These are phyloP conservation scores for Ptilonorhynchus violaceus DNA, from an alignment of 2,113 vertebrate species.

Conservation along the genomic window DNA sequence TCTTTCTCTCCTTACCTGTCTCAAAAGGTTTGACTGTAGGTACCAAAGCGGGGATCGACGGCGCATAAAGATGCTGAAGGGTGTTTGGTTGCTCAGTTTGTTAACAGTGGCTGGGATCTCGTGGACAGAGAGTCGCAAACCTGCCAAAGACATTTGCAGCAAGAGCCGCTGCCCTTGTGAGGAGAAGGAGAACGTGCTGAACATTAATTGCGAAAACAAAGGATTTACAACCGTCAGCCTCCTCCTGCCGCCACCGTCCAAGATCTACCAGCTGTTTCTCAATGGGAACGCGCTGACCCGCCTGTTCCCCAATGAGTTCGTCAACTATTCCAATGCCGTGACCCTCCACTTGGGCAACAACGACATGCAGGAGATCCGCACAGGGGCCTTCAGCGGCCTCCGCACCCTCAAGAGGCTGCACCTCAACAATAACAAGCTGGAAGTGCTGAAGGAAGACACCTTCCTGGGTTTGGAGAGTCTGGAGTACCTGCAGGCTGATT, in stretches of 20 bases:
- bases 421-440: slow-evolving; percentile 96
- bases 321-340: slow-evolving; percentile 92
- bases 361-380: slow-evolving; percentile 92
- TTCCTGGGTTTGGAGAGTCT: slow-evolving; percentile 93
- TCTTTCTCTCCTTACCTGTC: slow-evolving; percentile 50
- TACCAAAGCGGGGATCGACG: slow-evolving; percentile 67
- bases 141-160: slow-evolving; percentile 98
- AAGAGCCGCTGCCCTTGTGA: slow-evolving; percentile 93
- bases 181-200: slow-evolving; percentile 92
- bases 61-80: slow-evolving; percentile 93
- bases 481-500: slow-evolving; percentile 97
- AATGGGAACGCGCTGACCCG: slow-evolving; percentile 93
- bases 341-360: slow-evolving; percentile 97
- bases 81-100: slow-evolving; percentile 90
- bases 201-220: slow-evolving; percentile 98
- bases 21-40: slow-evolving; percentile 68
- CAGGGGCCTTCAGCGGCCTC: slow-evolving; percentile 89
- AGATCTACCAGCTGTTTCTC: slow-evolving; percentile 94
- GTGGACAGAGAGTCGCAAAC: slow-evolving; percentile 90
- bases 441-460: slow-evolving; percentile 91
- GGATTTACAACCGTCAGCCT: slow-evolving; percentile 91
- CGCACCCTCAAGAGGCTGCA: slow-evolving; percentile 92
- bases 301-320: slow-evolving; percentile 90
- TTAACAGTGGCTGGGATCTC: slow-evolving; percentile 90
- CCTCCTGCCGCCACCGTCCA: slow-evolving; percentile 89